These are phyloP conservation scores for Acleris laterana DNA, from an alignment of 2,888 invertebrate genomes.

Conservation along the genomic window DNA sequence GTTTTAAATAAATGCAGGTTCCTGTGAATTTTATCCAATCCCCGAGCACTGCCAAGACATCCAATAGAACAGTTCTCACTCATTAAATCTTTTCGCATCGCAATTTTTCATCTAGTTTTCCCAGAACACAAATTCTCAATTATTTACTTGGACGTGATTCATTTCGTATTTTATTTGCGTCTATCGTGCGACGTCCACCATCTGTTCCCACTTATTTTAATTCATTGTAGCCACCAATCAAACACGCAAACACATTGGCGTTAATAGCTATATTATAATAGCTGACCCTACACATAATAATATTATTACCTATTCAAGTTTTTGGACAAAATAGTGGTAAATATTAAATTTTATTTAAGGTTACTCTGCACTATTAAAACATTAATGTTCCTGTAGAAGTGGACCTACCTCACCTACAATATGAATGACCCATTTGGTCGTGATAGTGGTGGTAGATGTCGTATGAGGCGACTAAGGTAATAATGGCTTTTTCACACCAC, in stretches of 20 bases:
- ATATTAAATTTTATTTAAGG: too few relatives aligned
- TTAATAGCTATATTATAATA: too few relatives aligned
- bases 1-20: background rate
- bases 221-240: slow-evolving; percentile 23
- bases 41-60: slow-evolving; percentile 9
- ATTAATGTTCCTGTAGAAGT: too few relatives aligned
- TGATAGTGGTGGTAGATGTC: too few relatives aligned
- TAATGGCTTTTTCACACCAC: too few relatives aligned
- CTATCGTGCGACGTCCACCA: slow-evolving; percentile 8
- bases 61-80: slow-evolving; percentile 15
- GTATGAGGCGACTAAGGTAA: too few relatives aligned
- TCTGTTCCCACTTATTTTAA: slow-evolving; percentile 26
- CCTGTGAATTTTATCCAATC: background rate
- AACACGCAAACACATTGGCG: background rate
- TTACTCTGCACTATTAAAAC: too few relatives aligned
- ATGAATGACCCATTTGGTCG: too few relatives aligned
- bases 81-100: slow-evolving; percentile 15
- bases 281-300: too few relatives aligned
- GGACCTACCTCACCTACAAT: too few relatives aligned
- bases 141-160: slow-evolving; percentile 26
- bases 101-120: slow-evolving; percentile 1
- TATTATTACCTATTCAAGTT: too few relatives aligned
- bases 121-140: slow-evolving; percentile 20
- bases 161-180: slow-evolving; percentile 30
- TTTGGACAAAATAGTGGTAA: background rate